Evolutionary conservation across 1,140 invertebrate species (phyloP).

Genomic region (Calephelis nemesis): DNA sequence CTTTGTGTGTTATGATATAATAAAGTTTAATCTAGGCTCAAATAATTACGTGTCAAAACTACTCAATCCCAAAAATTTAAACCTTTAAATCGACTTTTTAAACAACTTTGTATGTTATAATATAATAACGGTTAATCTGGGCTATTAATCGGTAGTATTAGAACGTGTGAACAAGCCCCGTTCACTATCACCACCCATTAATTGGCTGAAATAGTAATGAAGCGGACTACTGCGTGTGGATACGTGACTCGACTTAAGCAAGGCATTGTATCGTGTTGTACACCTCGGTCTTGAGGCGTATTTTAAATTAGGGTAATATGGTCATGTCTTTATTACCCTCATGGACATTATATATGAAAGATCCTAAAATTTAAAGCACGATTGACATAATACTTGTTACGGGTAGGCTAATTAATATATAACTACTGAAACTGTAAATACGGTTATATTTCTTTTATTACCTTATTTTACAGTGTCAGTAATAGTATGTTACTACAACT

Average conservation of each 20-base stretch:
- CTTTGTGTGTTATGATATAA: neutral
- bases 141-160: constrained; percentile 9
- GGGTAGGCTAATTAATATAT: no score
- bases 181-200: constrained; percentile 2
- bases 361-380: no score
- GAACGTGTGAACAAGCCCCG: constrained; percentile 12
- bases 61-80: no score
- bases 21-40: neutral
- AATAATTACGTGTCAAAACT: no score
- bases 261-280: neutral
- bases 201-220: constrained; percentile 16
- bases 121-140: constrained; percentile 1
- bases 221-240: neutral
- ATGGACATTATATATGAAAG: no score
- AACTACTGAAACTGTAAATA: no score
- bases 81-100: neutral
- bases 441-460: no score
- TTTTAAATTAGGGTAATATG: neutral
- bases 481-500: no score
- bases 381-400: no score
- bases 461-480: no score
- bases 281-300: neutral
- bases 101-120: neutral
- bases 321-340: neutral
- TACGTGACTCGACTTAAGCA: constrained; percentile 12